phyloP scores from a whole-genome alignment of 1,140 invertebrate species.

The Gryllus bimaculatus region DNA sequence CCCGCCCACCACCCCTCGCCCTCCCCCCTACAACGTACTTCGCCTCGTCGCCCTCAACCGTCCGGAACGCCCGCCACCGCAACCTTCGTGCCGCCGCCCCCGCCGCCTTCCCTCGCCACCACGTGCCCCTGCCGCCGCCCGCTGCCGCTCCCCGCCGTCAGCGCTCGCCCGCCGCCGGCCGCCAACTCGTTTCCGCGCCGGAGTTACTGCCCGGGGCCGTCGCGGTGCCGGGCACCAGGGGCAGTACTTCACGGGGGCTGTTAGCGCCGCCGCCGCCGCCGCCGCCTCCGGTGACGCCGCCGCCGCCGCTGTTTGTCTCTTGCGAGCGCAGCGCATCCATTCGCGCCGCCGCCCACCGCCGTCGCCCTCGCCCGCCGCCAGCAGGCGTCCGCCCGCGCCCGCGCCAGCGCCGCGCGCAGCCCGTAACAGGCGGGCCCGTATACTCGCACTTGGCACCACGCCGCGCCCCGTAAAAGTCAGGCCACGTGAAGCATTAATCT shows the following conservation, averaged over 20 bases:
- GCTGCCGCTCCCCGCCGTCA: background rate
- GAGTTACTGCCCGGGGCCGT: background rate
- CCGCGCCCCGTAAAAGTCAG: slow-evolving; percentile 20
- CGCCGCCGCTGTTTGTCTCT: background rate
- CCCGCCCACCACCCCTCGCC: no score
- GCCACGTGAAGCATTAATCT: slow-evolving; percentile 23
- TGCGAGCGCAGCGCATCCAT: background rate
- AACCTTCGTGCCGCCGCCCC: no score
- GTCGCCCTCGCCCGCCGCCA: background rate
- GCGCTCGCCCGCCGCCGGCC: no score
- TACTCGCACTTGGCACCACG: slow-evolving; percentile 1
- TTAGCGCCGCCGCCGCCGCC: background rate
- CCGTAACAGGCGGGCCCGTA: background rate
- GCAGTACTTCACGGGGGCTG: background rate
- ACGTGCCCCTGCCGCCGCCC: background rate
- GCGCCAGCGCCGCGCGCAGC: background rate
- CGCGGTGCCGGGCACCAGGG: background rate
- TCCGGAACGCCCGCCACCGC: no score
- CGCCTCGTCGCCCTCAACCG: no score
- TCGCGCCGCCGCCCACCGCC: background rate
- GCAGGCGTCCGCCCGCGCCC: background rate
- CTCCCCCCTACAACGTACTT: no score
- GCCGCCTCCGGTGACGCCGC: background rate
- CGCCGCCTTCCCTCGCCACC: background rate
- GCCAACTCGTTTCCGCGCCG: no score